These are phyloP conservation scores for Metacarcinus magister DNA, from an alignment of 2,888 invertebrate species.

Conservation along the genomic window DNA sequence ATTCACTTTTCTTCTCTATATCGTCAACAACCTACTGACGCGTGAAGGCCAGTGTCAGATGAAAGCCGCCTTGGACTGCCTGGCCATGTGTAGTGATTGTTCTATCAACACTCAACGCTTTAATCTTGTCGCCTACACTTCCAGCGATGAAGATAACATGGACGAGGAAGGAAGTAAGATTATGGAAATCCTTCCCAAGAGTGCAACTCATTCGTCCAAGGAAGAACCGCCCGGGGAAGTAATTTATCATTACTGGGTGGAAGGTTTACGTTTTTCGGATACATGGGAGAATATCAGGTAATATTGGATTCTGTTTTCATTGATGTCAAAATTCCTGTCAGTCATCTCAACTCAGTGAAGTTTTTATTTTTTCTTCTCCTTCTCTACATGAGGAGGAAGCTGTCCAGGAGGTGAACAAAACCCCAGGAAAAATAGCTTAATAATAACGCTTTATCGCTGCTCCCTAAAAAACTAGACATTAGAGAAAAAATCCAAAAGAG, in stretches of 20 bases:
- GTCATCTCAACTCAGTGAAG: neutral
- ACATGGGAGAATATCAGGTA: neutral
- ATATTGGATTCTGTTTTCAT: neutral
- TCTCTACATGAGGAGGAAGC: no score
- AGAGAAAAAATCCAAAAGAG: no score
- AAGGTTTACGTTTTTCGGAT: neutral
- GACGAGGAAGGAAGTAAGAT: neutral
- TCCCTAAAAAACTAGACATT: no score
- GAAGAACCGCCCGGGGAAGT: neutral
- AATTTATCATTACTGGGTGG: neutral
- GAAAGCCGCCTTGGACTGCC: neutral
- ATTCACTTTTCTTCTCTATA: neutral
- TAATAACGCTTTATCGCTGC: no score
- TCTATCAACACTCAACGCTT: neutral
- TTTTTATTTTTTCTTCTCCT: neutral
- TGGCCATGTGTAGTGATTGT: neutral
- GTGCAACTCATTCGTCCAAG: neutral
- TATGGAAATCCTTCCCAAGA: neutral
- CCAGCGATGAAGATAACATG: neutral
- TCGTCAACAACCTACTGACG: neutral
- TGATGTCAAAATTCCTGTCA: neutral
- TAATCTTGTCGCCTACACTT: neutral
- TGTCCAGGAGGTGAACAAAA: no score
- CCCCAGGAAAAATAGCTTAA: no score
- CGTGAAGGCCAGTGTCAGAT: neutral